Percentiles rank a stretch among this genome's conserved stretches.
phyloP scores from a whole-genome alignment of 2,113 vertebrate species.

The Scortum barcoo region DNA sequence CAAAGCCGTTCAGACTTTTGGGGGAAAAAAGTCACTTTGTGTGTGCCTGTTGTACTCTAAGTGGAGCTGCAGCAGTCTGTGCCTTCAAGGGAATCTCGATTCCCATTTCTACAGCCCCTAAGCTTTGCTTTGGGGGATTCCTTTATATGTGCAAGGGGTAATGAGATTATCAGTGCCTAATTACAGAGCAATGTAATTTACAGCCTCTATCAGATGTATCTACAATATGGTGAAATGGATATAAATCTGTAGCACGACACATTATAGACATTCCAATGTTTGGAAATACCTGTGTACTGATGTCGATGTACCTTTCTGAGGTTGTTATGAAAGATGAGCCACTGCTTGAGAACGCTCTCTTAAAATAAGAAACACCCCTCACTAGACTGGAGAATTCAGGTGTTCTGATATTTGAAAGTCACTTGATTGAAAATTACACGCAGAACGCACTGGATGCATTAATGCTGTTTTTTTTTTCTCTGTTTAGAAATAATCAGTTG shows the following conservation, averaged over 20 bases:
- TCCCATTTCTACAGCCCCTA: slow-evolving; percentile 20
- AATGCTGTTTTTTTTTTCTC: slow-evolving; percentile 1
- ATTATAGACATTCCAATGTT: slow-evolving; percentile 70
- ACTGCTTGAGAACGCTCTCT: slow-evolving; percentile 4
- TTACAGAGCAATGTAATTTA: slow-evolving; percentile 18
- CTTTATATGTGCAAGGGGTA: not conserved
- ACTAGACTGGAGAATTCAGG: not conserved
- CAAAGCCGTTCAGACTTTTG: not conserved
- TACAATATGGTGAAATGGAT: slow-evolving; percentile 15
- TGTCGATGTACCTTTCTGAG: slow-evolving; percentile 10
- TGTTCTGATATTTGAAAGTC: slow-evolving; percentile 4
- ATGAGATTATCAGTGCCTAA: slow-evolving; percentile 49
- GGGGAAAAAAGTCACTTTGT: not conserved
- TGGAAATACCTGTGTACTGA: slow-evolving; percentile 24
- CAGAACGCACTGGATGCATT: slow-evolving; percentile 3
- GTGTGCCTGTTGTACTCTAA: not conserved
- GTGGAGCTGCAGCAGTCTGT: slow-evolving; percentile 40
- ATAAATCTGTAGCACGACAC: slow-evolving; percentile 36
- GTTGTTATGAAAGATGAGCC: slow-evolving; percentile 9
- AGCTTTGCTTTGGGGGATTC: not conserved
- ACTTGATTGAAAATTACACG: slow-evolving; percentile 20
- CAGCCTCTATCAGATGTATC: slow-evolving; percentile 16
- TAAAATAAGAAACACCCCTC: not conserved
- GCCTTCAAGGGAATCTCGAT: slow-evolving; percentile 49
- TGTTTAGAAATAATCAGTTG: slow-evolving; percentile 34